phyloP scores from a whole-genome alignment of 2,888 invertebrate genomes.

The Sepioteuthis lessoniana region DNA sequence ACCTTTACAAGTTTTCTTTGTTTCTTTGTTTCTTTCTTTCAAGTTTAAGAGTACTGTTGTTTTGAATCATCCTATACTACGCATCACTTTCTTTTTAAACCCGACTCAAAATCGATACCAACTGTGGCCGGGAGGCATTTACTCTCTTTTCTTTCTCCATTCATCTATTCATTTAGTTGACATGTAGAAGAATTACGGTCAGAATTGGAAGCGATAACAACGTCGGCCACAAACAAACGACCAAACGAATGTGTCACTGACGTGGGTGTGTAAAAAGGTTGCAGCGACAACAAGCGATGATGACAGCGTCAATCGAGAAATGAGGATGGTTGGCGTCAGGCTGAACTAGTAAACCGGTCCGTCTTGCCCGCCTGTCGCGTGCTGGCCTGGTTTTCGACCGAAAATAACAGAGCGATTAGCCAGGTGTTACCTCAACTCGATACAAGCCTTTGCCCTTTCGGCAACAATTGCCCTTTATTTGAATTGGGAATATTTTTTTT shows the following conservation, averaged over 20 bases:
- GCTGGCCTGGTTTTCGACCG: constrained; percentile 33
- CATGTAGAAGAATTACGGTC: neutral
- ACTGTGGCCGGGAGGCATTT: no score
- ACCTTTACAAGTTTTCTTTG: neutral
- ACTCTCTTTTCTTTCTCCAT: neutral
- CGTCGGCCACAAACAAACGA: neutral
- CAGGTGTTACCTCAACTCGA: constrained; percentile 33
- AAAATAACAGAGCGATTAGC: neutral
- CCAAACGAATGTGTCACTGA: neutral
- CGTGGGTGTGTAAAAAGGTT: neutral
- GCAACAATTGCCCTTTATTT: neutral
- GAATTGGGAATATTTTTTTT: neutral
- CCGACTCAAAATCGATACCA: no score
- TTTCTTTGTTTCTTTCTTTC: neutral
- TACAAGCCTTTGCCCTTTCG: neutral
- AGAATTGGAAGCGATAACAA: neutral
- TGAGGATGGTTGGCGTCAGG: neutral
- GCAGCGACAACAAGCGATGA: neutral
- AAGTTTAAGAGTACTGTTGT: no score
- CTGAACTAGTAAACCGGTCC: neutral
- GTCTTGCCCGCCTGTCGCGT: neutral
- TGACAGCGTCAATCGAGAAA: neutral
- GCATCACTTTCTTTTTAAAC: neutral
- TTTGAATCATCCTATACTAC: neutral
- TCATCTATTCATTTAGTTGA: neutral